Conservation (phyloP, 2,113 vertebrate genomes). For the Corvus hawaiiensis region DNA sequence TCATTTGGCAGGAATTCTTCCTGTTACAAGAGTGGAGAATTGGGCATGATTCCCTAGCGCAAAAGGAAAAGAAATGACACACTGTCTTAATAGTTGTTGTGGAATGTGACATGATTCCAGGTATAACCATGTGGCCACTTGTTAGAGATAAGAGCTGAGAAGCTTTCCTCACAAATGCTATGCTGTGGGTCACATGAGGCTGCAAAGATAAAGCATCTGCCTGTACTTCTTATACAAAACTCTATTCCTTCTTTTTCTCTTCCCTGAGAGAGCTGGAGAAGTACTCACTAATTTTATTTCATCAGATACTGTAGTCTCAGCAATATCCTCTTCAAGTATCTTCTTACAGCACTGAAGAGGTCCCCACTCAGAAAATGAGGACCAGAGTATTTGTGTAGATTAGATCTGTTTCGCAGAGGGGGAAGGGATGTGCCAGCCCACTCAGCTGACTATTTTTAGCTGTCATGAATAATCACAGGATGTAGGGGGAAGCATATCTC, state of each 20-base stretch:
- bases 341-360: background rate
- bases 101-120: background rate
- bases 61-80: background rate
- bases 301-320: background rate
- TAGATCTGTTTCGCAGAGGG: background rate
- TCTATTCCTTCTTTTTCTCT: background rate
- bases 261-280: background rate
- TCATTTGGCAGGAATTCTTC: background rate
- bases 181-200: background rate
- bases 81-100: background rate
- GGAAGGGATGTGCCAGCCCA: background rate
- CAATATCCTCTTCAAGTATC: background rate
- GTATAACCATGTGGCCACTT: background rate
- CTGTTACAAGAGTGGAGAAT: background rate
- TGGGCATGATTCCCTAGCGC: background rate
- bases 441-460: constrained; percentile 15
- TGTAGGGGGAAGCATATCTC: background rate
- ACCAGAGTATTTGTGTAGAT: background rate
- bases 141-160: background rate
- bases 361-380: background rate
- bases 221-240: background rate
- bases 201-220: background rate
- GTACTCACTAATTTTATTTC: background rate
- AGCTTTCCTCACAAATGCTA: background rate
- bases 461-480: constrained; percentile 21